phyloP scores from a whole-genome alignment of 2,888 invertebrate genomes.

The Tinea trinotella region DNA sequence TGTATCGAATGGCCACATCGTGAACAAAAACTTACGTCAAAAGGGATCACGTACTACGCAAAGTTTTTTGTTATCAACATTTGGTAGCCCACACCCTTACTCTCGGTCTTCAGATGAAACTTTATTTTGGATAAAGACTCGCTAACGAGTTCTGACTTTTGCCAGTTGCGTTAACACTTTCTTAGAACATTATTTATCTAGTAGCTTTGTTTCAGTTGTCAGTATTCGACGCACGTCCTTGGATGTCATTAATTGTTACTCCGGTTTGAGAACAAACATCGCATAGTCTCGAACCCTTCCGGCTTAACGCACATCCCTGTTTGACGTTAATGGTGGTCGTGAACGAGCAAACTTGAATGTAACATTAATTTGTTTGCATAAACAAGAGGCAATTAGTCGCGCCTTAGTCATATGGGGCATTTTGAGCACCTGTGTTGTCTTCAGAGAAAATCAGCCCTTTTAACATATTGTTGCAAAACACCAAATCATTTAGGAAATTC shows the following conservation, averaged over 20 bases:
- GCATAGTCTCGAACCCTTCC: conserved; percentile 6
- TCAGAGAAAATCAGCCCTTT: not conserved
- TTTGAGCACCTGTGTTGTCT: conserved; percentile 43
- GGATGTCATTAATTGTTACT: conserved; percentile 17
- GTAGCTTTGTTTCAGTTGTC: conserved; percentile 13
- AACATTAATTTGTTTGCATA: conserved; percentile 59
- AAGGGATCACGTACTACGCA: conserved; percentile 41
- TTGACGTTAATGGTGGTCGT: conserved; percentile 22
- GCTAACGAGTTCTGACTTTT: conserved; percentile 47
- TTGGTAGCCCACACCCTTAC: conserved; percentile 32
- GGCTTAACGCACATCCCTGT: conserved; percentile 16
- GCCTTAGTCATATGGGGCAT: conserved; percentile 36
- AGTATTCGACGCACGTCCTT: conserved; percentile 17
- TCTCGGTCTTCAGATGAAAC: conserved; percentile 31
- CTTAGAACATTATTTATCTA: conserved; percentile 22
- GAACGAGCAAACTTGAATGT: conserved; percentile 41
- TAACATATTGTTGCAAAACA: not conserved
- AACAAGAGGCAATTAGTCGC: conserved; percentile 55
- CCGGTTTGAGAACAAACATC: conserved; percentile 8
- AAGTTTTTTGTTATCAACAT: conserved; percentile 45
- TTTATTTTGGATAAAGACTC: conserved; percentile 45
- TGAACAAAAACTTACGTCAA: conserved; percentile 20
- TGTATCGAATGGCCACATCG: not conserved
- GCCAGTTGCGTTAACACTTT: conserved; percentile 29
- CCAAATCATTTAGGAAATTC: not conserved